A percentile compares a stretch with the other conserved stretches of the same genome.
phyloP scores from a whole-genome alignment of 1,140 invertebrate species.

The Caenorhabditis inopinata region DNA sequence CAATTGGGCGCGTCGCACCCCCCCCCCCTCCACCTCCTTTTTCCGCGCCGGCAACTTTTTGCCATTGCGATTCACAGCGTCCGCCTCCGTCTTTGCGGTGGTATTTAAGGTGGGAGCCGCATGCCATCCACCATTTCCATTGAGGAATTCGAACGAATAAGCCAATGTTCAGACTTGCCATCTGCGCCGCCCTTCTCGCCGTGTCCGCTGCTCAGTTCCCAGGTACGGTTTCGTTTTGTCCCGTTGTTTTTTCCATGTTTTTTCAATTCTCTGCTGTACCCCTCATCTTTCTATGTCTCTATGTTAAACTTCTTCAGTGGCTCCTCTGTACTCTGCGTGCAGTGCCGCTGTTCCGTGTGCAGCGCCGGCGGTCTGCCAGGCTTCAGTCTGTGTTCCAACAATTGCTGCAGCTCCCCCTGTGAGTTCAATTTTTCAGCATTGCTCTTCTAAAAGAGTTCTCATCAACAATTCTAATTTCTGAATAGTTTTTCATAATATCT shows the following conservation, averaged over 20 bases:
- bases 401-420: slow-evolving; percentile 10
- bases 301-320: neutral
- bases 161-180: slow-evolving; percentile 38
- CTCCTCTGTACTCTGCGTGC: slow-evolving; percentile 51
- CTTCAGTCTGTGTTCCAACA: slow-evolving; percentile 46
- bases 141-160: slow-evolving; percentile 14
- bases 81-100: neutral
- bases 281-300: neutral
- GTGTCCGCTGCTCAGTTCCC: slow-evolving; percentile 26
- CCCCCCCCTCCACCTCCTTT: neutral
- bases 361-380: slow-evolving; percentile 47
- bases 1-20: neutral
- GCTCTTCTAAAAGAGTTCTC: too few relatives aligned
- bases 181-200: slow-evolving; percentile 39
- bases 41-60: slow-evolving; percentile 9
- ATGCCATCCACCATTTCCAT: slow-evolving; percentile 23
- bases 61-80: slow-evolving; percentile 20
- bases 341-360: slow-evolving; percentile 48
- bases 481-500: too few relatives aligned
- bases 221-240: neutral
- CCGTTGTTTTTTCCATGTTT: neutral
- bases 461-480: too few relatives aligned
- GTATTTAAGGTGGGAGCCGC: neutral
- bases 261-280: neutral
- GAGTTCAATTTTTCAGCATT: neutral